These are phyloP conservation scores for Synanceia verrucosa DNA, from an alignment of 2,797 vertebrate species.

Conservation along the genomic window DNA sequence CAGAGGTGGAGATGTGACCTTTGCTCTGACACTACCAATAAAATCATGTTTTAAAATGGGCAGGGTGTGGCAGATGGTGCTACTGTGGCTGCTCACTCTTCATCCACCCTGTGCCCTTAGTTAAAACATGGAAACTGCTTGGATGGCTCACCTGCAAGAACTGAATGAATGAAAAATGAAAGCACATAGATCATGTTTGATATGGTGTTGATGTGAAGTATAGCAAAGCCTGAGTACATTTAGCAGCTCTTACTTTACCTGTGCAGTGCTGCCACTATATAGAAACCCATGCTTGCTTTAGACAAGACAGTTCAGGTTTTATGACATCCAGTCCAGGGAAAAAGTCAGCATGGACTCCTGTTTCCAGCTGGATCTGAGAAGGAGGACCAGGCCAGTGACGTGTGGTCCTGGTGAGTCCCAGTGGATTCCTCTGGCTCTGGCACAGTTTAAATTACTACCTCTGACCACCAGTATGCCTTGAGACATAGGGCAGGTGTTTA, in stretches of 20 bases:
- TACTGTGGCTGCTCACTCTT: too few relatives aligned
- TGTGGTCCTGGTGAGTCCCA: not conserved
- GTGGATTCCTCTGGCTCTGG: constrained; percentile 16
- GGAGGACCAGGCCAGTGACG: not conserved
- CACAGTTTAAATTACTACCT: constrained; percentile 34
- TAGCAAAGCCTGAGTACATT: constrained; percentile 9
- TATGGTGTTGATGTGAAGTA: not conserved
- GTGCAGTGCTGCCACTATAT: not conserved
- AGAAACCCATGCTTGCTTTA: constrained; percentile 5
- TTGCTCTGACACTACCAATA: constrained; percentile 12
- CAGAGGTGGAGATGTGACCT: not conserved
- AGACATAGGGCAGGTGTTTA: constrained; percentile 13
- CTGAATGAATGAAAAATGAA: constrained; percentile 8
- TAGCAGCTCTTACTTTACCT: constrained; percentile 12
- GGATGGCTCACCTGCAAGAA: constrained; percentile 1
- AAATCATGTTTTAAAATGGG: not conserved
- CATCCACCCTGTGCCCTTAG: constrained; percentile 19
- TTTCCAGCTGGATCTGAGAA: constrained; percentile 17
- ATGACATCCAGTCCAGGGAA: not conserved
- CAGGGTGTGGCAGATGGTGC: too few relatives aligned
- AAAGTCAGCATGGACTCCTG: not conserved
- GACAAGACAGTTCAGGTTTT: constrained; percentile 20
- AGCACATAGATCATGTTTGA: constrained; percentile 6
- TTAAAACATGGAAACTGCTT: constrained; percentile 8
- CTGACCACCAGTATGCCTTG: not conserved